phyloP scores from a whole-genome alignment of 2,888 invertebrate species.

The Amphiduros pacificus region DNA sequence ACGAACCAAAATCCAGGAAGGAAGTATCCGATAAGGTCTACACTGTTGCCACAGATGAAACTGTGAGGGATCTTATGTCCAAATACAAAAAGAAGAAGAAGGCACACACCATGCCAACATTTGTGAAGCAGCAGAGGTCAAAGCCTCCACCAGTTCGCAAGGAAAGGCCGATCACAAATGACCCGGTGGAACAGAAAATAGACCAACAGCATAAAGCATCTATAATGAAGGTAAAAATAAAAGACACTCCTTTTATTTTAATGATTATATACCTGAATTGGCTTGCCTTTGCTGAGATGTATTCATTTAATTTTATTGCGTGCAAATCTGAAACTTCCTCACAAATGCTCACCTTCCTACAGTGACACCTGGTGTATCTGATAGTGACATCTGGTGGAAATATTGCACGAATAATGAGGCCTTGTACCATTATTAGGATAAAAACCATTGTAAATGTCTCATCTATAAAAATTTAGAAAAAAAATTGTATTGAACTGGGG shows the following conservation, averaged over 20 bases:
- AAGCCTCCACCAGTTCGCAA: constrained; percentile 23
- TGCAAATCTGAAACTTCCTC: background rate
- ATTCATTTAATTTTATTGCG: too few species aligned
- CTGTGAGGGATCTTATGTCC: constrained; percentile 62
- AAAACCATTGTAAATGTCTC: too few species aligned
- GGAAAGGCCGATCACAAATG: constrained; percentile 19
- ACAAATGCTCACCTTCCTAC: too few species aligned
- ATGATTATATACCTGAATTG: too few species aligned
- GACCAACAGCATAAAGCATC: constrained; percentile 80
- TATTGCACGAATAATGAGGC: too few species aligned
- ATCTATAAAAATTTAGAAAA: too few species aligned
- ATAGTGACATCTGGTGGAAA: too few species aligned
- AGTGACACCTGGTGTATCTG: too few species aligned
- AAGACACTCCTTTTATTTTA: background rate
- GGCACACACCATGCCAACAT: constrained; percentile 60
- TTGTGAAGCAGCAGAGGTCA: constrained; percentile 26
- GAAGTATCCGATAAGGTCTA: constrained; percentile 43
- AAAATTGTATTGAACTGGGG: too few species aligned
- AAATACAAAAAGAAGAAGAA: constrained; percentile 65
- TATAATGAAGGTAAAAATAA: constrained; percentile 79
- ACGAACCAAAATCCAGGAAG: background rate
- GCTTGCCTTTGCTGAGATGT: too few species aligned
- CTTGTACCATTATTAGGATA: too few species aligned
- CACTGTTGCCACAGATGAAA: constrained; percentile 61
- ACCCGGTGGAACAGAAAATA: constrained; percentile 58